Base-by-base conservation (phyloP, 2,113 vertebrate genomes). In the Syngnathus typhle region DNA sequence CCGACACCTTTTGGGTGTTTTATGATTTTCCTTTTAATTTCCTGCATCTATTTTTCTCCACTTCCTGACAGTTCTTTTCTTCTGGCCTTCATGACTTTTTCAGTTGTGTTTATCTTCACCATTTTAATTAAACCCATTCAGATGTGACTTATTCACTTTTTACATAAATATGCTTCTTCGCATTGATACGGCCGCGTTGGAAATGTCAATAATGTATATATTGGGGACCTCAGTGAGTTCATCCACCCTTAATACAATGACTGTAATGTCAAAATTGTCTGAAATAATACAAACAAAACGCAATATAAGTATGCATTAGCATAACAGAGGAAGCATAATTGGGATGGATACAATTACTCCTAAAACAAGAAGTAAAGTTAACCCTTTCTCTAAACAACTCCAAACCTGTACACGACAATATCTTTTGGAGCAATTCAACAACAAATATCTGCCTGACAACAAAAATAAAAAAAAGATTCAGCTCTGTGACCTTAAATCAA, bases 41-140 rank as follows among this genome's bases (percentile, higher is more conserved):
- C 19, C 1, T 60, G 49, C 63, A 8, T 7, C 12, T 7, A 10
- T 21, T 19, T 67, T 8, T 8, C 21, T 39, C 19, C 4, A 23
- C 7, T 44, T 65, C 54, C n/a, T 19, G 11, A 32, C 6, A 38
- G n/a, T 6, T 71, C 49, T 60, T 5, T 38, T 65, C 11, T 67
- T 27, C 47, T 43, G 11, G 55, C 9, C 49, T 60, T 43, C 39
- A 51, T 41, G 10, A 16, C 6, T n/a, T 61, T 9, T 47, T 23
- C 46, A 19, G 1, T 23, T 67, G 59, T 32, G 4, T 71, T 47
- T 75, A 68, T 71, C 54, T 6, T 63, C 21, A 44, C 63, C 32
- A 52, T 4, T 52, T 47, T 52, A 51, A 51, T 51, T 21, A 10
- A 52, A 52, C 19, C 13, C 27, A 38, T 71, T 73, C 65, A 64